These are phyloP conservation scores for Dromococcyx pavoninus DNA, from an alignment of 2,797 vertebrate species.

Conservation along the genomic window DNA sequence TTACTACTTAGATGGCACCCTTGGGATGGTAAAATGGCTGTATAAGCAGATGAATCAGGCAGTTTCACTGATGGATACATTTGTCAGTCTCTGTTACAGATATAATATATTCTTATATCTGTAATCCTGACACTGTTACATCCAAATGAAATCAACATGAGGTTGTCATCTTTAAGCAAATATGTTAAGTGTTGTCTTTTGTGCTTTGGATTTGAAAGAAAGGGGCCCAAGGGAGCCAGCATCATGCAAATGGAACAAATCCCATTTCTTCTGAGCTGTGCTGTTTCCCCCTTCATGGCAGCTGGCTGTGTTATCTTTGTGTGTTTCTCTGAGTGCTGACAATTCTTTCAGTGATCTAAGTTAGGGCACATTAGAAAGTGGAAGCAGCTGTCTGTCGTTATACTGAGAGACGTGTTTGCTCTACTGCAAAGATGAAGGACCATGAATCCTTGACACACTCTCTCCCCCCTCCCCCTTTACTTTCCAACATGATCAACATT, in stretches of 20 bases:
- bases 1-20: constrained; percentile 87
- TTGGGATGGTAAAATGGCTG: constrained; percentile 87
- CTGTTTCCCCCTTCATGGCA: constrained; percentile 88
- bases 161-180: constrained; percentile 97
- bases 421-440: constrained; percentile 99
- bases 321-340: constrained; percentile 94
- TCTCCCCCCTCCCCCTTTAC: constrained; percentile 79
- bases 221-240: constrained; percentile 89
- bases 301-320: constrained; percentile 98
- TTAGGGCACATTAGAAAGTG: constrained; percentile 99
- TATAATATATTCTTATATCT: constrained; percentile 88
- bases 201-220: constrained; percentile 90
- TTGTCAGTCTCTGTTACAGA: constrained; percentile 89
- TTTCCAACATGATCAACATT: constrained; percentile 94
- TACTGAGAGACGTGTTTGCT: constrained; percentile 98
- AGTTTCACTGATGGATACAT: constrained; percentile 90
- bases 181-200: constrained; percentile 97
- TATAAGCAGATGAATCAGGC: constrained; percentile 92
- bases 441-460: constrained; percentile 98
- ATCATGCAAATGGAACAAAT: constrained; percentile 91
- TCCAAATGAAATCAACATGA: constrained; percentile 90
- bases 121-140: constrained; percentile 87
- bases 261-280: constrained; percentile 87
- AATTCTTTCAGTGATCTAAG: constrained; percentile 99
- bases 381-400: constrained; percentile 99